Conservation (phyloP, 2,113 vertebrate species). For the Gyps fulvus region DNA sequence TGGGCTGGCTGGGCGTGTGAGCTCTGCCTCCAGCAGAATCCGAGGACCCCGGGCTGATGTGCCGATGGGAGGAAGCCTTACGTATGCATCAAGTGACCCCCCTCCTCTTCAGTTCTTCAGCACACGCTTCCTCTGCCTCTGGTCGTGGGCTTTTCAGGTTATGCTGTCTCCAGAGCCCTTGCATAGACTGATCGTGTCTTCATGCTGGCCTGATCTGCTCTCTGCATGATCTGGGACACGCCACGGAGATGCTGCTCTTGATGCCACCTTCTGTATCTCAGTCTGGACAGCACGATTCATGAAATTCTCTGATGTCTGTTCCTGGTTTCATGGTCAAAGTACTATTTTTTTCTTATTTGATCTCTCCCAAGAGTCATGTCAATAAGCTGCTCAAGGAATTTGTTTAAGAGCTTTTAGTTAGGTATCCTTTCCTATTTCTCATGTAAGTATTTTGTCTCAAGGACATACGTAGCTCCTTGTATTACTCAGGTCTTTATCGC, state of each 20-base stretch:
- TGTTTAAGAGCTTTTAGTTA: background rate
- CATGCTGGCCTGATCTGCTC: background rate
- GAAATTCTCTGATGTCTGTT: background rate
- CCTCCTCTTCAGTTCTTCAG: background rate
- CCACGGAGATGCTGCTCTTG: background rate
- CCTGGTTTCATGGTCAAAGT: background rate
- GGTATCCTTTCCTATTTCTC: background rate
- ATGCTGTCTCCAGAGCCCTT: background rate
- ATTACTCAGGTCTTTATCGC: background rate
- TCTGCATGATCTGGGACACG: background rate
- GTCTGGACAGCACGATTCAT: background rate
- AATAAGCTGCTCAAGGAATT: background rate
- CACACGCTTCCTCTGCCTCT: background rate
- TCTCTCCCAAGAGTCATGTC: background rate
- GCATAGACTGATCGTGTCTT: background rate
- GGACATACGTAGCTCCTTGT: background rate
- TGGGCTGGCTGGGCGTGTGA: rapidly evolving
- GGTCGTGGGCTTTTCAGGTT: background rate
- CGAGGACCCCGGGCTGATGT: rapidly evolving
- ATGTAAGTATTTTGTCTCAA: background rate
- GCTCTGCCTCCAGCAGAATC: background rate
- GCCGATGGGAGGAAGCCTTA: background rate
- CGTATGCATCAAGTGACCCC: rapidly evolving
- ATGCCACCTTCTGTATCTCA: background rate
- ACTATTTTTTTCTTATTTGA: background rate